phyloP scores from a whole-genome alignment of 1,140 invertebrate species.

The Proales similis region DNA sequence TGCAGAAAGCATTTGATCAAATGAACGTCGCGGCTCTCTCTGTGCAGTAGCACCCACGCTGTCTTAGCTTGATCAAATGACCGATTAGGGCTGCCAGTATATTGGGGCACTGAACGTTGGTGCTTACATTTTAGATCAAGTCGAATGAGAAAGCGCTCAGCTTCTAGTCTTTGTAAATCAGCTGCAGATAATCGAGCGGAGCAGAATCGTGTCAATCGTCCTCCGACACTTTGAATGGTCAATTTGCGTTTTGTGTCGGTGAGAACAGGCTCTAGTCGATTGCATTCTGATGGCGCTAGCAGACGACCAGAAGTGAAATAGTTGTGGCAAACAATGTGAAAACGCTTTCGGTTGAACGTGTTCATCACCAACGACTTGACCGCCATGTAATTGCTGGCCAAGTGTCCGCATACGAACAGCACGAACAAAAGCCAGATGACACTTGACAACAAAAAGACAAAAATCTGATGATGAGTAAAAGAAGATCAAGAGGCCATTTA shows the following conservation, averaged over 20 bases:
- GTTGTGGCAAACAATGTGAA: conserved; percentile 4
- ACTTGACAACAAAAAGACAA: not conserved
- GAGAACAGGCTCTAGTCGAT: conserved; percentile 27
- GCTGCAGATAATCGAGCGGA: too few species aligned
- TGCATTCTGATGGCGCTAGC: not conserved
- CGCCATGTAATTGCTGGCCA: conserved; percentile 24
- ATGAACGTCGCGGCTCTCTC: not conserved
- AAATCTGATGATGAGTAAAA: not conserved
- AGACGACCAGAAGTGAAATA: conserved; percentile 7
- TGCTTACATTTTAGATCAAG: conserved; percentile 20
- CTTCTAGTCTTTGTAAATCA: not conserved
- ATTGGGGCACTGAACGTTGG: not conserved
- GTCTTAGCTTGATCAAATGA: too few species aligned
- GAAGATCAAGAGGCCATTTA: too few species aligned
- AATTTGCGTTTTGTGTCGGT: not conserved
- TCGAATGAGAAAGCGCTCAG: not conserved
- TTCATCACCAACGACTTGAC: conserved; percentile 31
- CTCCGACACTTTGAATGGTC: too few species aligned
- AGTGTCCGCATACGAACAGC: conserved; percentile 18
- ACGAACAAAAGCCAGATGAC: conserved; percentile 20
- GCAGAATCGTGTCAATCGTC: too few species aligned
- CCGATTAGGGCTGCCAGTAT: too few species aligned
- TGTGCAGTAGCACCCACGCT: not conserved
- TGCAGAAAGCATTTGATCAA: conserved; percentile 29
- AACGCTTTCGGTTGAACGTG: conserved; percentile 27